A percentile compares a stretch with the other conserved stretches of the same genome.
Evolutionary conservation across 2,888 invertebrate species (phyloP).

Genomic region (Hecatera dysodea): DNA sequence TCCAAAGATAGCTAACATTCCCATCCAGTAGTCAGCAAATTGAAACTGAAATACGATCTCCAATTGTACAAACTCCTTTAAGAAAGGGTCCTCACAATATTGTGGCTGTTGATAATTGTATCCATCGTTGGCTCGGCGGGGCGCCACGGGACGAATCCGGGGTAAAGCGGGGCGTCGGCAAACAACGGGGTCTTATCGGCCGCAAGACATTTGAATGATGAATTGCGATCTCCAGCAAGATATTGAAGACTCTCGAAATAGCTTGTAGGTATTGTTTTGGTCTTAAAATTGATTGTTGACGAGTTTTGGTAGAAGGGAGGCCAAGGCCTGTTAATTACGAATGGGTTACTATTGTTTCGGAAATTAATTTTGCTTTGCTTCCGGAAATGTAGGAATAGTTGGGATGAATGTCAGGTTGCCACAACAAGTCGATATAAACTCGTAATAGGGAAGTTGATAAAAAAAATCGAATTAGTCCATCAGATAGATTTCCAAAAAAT

Average conservation of each 20-base stretch:
- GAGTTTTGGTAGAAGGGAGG: constrained; percentile 16
- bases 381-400: not conserved
- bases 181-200: constrained; percentile 60
- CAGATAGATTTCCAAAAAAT: no score
- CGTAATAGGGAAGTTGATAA: no score
- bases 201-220: constrained; percentile 64
- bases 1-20: not conserved
- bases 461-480: no score
- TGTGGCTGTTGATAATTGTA: constrained; percentile 60
- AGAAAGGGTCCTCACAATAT: constrained; percentile 51
- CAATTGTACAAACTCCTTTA: constrained; percentile 59
- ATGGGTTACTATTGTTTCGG: not conserved
- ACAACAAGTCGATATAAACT: no score
- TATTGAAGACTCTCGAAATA: constrained; percentile 56
- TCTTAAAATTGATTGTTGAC: constrained; percentile 37
- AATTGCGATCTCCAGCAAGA: constrained; percentile 47
- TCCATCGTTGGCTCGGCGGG: constrained; percentile 36
- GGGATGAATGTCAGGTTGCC: not conserved
- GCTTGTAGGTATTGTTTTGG: constrained; percentile 47
- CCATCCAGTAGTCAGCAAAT: constrained; percentile 9
- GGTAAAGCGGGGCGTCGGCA: constrained; percentile 27
- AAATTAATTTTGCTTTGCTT: not conserved
- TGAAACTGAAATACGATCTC: constrained; percentile 23
- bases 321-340: constrained; percentile 9
- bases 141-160: not conserved